A percentile compares a stretch with the other conserved stretches of the same genome.
Evolutionary conservation across 2,113 vertebrate species (phyloP).

Genomic region (Craseonycteris thonglongyai): DNA sequence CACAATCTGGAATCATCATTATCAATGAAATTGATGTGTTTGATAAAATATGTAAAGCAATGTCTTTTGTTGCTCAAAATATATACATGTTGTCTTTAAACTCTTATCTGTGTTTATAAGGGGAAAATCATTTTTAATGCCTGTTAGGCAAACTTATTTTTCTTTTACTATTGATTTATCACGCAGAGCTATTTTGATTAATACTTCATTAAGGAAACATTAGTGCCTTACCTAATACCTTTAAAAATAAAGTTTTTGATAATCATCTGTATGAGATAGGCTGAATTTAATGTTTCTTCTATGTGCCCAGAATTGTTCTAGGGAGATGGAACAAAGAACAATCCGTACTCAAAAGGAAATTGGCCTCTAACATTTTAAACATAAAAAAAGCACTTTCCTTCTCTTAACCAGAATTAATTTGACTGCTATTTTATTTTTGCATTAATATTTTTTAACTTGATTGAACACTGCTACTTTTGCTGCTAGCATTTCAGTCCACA

Average conservation of each 20-base stretch:
- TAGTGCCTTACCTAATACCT: not conserved
- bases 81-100: not conserved
- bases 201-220: not conserved
- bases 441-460: conserved; percentile 8
- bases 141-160: not conserved
- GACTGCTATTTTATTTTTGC: not conserved
- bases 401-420: not conserved
- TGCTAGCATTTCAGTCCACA: conserved; percentile 21
- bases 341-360: not conserved
- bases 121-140: not conserved
- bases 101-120: not conserved
- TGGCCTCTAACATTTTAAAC: not conserved
- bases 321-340: not conserved
- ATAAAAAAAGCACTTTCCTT: not conserved
- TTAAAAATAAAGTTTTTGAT: not conserved
- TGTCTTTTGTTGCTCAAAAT: not conserved
- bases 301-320: not conserved
- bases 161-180: not conserved
- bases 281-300: not conserved
- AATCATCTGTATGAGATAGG: not conserved
- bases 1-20: not conserved
- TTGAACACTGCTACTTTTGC: not conserved
- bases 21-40: not conserved
- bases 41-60: not conserved
- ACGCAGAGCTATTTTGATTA: not conserved